Evolutionary conservation across 2,797 vertebrate species (phyloP).

Genomic region (Buceros bicornis): DNA sequence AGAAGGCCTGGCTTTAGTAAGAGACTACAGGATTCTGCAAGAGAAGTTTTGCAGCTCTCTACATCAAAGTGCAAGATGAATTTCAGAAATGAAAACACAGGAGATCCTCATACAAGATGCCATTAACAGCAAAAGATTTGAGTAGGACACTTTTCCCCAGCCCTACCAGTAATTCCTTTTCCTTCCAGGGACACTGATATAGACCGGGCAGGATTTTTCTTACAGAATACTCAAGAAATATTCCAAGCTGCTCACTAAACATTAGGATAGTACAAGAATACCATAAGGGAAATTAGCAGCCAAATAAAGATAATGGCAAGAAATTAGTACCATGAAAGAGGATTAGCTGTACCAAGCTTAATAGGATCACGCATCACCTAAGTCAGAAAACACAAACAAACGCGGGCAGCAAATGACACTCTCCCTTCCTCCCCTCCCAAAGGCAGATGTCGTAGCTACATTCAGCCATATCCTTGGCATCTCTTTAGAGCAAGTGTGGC

Average conservation of each 20-base stretch:
- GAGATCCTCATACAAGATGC: not conserved
- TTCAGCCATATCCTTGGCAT: not conserved
- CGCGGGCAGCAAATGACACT: not conserved
- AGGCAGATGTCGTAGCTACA: slow-evolving; percentile 5
- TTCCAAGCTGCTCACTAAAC: not conserved
- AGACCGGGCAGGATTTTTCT: not conserved
- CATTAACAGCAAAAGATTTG: not conserved
- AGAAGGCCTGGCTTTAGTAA: not conserved
- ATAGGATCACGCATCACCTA: slow-evolving; percentile 6
- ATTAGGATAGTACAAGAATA: not conserved
- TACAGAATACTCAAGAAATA: not conserved
- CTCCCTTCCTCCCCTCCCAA: not conserved
- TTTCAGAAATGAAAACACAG: not conserved
- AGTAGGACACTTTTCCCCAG: not conserved
- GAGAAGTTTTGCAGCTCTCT: too few relatives aligned
- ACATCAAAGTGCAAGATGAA: not conserved
- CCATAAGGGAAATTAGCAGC: slow-evolving; percentile 14
- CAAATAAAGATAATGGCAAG: slow-evolving; percentile 42
- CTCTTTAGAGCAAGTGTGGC: slow-evolving; percentile 8
- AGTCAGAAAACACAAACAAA: not conserved
- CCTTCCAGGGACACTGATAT: not conserved
- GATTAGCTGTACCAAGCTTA: slow-evolving; percentile 41
- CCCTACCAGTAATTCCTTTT: not conserved
- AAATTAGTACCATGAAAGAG: slow-evolving; percentile 17
- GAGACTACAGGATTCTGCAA: not conserved